phyloP scores from a whole-genome alignment of 2,888 invertebrate genomes.

The Liopterus haemorrhoidalis region DNA sequence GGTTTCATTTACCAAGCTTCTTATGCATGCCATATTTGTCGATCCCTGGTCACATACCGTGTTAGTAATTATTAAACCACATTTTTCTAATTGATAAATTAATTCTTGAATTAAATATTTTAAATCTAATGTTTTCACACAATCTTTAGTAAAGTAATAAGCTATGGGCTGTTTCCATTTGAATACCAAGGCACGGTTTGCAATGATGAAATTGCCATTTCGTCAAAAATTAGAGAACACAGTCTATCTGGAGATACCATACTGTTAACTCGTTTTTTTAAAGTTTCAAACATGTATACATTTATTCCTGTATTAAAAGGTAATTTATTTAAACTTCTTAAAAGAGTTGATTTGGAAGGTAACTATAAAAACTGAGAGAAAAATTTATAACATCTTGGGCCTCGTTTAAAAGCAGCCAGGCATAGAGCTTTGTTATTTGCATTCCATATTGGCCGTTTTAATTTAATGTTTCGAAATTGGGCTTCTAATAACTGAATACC shows the following conservation, averaged over 20 bases:
- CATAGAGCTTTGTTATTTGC: constrained; percentile 10
- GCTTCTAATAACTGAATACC: too few relatives aligned
- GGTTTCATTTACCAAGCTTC: too few relatives aligned
- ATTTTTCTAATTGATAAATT: not conserved
- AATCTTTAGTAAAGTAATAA: constrained; percentile 4
- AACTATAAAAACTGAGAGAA: constrained; percentile 11
- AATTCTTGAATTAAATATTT: not conserved
- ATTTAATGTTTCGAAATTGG: constrained; percentile 9
- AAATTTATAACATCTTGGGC: constrained; percentile 17
- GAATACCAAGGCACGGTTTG: too few relatives aligned
- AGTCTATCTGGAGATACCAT: too few relatives aligned
- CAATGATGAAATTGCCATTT: too few relatives aligned
- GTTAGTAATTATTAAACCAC: too few relatives aligned
- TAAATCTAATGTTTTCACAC: not conserved
- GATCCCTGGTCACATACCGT: too few relatives aligned
- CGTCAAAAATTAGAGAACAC: too few relatives aligned
- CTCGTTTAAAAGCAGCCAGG: constrained; percentile 14
- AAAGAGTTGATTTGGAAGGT: constrained; percentile 9
- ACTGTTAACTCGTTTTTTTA: too few relatives aligned
- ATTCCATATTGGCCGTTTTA: constrained; percentile 8
- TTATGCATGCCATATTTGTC: too few relatives aligned
- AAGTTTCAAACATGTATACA: not conserved
- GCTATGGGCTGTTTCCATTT: too few relatives aligned
- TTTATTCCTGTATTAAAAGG: constrained; percentile 20
- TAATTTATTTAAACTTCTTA: constrained; percentile 9